Evolutionary conservation across 2,113 vertebrate species (phyloP).

Genomic region (Nothobranchius kuhntae): DNA sequence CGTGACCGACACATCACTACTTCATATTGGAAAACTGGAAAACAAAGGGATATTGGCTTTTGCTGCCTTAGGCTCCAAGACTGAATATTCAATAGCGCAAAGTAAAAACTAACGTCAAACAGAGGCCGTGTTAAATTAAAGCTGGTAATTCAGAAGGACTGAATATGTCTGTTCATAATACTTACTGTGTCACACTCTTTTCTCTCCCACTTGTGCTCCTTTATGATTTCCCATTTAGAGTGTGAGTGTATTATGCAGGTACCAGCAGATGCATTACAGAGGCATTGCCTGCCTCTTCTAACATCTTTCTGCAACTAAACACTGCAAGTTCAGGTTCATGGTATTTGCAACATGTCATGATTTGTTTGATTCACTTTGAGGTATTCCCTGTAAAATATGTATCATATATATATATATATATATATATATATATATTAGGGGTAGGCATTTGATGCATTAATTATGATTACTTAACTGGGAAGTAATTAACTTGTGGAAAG

Average conservation of each 20-base stretch:
- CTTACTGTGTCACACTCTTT: not conserved
- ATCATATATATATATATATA: not conserved
- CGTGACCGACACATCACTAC: too few species aligned
- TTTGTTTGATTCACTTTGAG: not conserved
- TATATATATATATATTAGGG: not conserved
- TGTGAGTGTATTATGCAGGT: not conserved
- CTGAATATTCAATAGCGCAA: slow-evolving; percentile 1
- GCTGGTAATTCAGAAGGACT: not conserved
- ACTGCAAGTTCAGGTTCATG: not conserved
- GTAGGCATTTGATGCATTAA: too few species aligned
- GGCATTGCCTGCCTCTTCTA: not conserved
- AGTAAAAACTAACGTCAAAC: not conserved
- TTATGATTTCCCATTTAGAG: not conserved
- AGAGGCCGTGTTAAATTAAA: not conserved
- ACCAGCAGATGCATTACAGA: not conserved
- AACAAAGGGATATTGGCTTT: not conserved
- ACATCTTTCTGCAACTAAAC: not conserved
- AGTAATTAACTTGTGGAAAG: too few species aligned
- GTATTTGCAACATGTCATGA: not conserved
- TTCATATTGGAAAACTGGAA: not conserved
- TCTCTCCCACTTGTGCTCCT: not conserved
- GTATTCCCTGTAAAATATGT: not conserved
- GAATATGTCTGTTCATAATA: not conserved
- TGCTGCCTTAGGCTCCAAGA: not conserved
- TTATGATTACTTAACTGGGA: not conserved